phyloP scores from a whole-genome alignment of 2,113 vertebrate species.

The Zingel zingel region DNA sequence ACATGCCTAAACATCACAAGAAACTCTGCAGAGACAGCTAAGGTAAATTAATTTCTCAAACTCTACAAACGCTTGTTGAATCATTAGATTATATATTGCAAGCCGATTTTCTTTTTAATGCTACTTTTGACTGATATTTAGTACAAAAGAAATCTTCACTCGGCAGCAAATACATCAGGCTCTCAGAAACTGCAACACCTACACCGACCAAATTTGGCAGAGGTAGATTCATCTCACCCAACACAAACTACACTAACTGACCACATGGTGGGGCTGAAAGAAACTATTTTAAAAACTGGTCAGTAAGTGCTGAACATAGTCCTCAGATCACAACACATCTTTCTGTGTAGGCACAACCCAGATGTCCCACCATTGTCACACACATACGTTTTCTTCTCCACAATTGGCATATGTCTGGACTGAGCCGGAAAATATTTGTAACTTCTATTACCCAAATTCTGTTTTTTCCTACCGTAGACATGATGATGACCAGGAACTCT shows the following conservation, averaged over 20 bases:
- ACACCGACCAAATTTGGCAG: background rate
- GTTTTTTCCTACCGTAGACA: slow-evolving; percentile 88
- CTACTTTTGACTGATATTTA: background rate
- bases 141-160: background rate
- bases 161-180: background rate
- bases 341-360: no score
- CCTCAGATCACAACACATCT: no score
- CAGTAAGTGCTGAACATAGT: no score
- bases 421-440: background rate
- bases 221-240: background rate
- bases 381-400: no score
- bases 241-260: background rate
- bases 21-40: background rate
- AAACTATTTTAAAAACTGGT: no score
- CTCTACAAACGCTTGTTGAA: background rate
- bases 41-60: background rate
- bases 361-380: no score
- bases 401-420: no score
- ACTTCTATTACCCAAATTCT: background rate
- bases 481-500: slow-evolving; percentile 89
- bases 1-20: background rate
- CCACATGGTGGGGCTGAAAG: slow-evolving; percentile 4
- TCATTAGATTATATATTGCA: background rate
- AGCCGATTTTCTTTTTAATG: background rate
- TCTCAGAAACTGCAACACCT: background rate